Evolutionary conservation across 2,888 invertebrate species (phyloP).

Genomic region (Pollenia angustigena): DNA sequence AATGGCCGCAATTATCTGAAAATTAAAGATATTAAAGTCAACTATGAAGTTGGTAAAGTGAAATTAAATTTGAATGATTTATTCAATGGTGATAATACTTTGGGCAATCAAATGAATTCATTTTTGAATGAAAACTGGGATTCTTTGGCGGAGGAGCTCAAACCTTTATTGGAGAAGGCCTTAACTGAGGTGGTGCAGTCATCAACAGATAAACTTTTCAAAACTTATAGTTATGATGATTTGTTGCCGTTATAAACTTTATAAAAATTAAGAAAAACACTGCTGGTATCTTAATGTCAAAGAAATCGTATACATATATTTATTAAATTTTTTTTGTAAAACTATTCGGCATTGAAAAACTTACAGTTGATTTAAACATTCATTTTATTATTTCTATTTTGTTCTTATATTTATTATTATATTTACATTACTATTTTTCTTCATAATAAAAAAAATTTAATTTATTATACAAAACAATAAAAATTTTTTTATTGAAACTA

Average conservation of each 20-base stretch:
- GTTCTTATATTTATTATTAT: too few species aligned
- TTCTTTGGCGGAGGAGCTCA: conserved; percentile 88
- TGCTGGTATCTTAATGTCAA: too few species aligned
- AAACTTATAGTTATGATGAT: conserved; percentile 86
- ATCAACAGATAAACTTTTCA: conserved; percentile 87
- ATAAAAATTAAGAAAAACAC: neutral
- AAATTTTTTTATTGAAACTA: too few species aligned
- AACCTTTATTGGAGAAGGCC: conserved; percentile 88
- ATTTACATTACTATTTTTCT: too few species aligned
- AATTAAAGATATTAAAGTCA: conserved; percentile 87
- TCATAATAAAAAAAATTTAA: too few species aligned
- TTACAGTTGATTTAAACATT: too few species aligned
- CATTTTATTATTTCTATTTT: too few species aligned
- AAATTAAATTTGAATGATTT: conserved; percentile 88
- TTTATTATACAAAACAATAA: too few species aligned
- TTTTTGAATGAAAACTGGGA: conserved; percentile 93
- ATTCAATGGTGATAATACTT: conserved; percentile 89
- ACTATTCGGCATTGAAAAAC: too few species aligned
- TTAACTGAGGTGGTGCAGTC: conserved; percentile 86
- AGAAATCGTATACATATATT: too few species aligned
- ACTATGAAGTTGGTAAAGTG: conserved; percentile 88
- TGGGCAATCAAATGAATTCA: conserved; percentile 89
- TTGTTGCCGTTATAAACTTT: conserved; percentile 83
- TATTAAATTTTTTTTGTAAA: too few species aligned
- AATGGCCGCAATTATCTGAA: conserved; percentile 85